These are phyloP conservation scores for Lanius ludovicianus DNA, from an alignment of 2,113 vertebrate species.

Conservation along the genomic window DNA sequence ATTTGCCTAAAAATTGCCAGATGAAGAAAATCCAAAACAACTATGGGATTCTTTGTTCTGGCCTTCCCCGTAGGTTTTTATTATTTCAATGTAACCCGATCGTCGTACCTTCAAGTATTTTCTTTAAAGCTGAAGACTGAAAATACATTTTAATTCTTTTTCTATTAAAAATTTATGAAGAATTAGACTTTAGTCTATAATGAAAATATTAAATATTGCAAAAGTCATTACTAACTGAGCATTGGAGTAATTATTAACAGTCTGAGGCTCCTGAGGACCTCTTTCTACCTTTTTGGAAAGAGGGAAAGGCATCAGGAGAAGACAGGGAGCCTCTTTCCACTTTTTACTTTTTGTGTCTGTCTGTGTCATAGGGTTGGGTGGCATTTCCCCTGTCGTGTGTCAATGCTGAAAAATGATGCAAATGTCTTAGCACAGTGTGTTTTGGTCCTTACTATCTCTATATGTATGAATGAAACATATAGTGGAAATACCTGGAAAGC, in stretches of 20 bases:
- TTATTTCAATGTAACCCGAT: background rate
- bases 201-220: background rate
- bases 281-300: background rate
- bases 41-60: background rate
- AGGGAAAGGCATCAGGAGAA: background rate
- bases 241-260: background rate
- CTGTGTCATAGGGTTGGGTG: background rate
- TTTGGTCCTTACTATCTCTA: background rate
- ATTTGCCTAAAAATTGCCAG: conserved; percentile 46
- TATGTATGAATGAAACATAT: background rate
- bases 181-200: background rate
- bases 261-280: background rate
- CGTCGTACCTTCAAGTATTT: background rate
- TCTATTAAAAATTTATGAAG: background rate
- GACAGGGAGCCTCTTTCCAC: background rate
- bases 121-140: background rate
- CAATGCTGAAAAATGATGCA: background rate
- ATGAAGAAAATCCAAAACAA: conserved; percentile 42
- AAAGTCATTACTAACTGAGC: background rate
- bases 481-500: background rate
- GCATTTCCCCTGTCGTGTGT: background rate
- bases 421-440: background rate
- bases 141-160: background rate
- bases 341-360: background rate
- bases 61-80: background rate